phyloP scores from a whole-genome alignment of 2,888 invertebrate genomes.

The Melanchra persicariae region DNA sequence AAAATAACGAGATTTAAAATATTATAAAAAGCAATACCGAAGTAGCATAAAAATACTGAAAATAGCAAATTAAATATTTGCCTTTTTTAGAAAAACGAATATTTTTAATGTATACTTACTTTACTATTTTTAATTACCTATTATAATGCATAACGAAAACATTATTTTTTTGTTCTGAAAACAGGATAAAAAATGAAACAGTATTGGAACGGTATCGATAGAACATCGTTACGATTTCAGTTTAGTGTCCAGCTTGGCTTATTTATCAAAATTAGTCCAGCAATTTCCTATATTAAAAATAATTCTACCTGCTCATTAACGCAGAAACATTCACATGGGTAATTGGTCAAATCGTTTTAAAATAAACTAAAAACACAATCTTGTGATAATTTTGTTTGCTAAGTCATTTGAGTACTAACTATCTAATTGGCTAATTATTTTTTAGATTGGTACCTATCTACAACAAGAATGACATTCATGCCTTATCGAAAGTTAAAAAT shows the following conservation, averaged over 20 bases:
- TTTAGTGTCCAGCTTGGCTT: background rate
- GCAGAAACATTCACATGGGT: constrained; percentile 10
- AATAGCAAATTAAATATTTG: no score
- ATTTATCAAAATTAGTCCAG: background rate
- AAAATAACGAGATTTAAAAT: background rate
- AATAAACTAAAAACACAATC: constrained; percentile 10
- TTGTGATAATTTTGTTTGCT: background rate
- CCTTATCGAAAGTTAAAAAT: no score
- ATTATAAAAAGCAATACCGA: background rate
- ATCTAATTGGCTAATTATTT: background rate
- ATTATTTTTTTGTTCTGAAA: fast-evolving
- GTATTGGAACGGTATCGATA: no score
- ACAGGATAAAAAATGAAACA: background rate
- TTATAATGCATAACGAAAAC: background rate
- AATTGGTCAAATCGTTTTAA: constrained; percentile 8
- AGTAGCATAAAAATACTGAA: background rate
- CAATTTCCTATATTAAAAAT: background rate
- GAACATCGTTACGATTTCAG: no score
- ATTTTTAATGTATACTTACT: no score
- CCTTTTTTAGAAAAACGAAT: no score
- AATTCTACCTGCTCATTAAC: constrained; percentile 4
- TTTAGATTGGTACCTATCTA: background rate
- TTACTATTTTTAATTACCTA: background rate
- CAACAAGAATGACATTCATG: background rate
- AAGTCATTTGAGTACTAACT: constrained; percentile 1